Evolutionary conservation across 2,888 invertebrate species (phyloP).

Genomic region (Himalopsyche japonica): DNA sequence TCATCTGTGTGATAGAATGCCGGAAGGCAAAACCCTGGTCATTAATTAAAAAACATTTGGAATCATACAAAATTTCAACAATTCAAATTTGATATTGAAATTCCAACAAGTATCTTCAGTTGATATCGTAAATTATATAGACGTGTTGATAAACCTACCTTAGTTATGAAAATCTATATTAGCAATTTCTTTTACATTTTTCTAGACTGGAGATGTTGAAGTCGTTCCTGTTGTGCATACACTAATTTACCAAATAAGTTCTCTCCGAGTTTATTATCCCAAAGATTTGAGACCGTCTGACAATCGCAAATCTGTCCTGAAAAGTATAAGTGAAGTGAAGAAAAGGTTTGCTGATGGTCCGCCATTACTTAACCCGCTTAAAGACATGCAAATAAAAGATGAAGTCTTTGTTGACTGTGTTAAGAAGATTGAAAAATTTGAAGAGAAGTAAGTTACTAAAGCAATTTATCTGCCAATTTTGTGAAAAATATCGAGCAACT

Average conservation of each 20-base stretch:
- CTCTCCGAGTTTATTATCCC: slow-evolving; percentile 87
- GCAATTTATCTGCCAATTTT: background rate
- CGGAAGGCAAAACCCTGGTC: too few relatives aligned
- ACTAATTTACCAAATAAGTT: slow-evolving; percentile 83
- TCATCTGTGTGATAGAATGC: too few relatives aligned
- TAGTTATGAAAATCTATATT: too few relatives aligned
- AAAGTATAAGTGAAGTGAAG: slow-evolving; percentile 85
- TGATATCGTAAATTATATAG: too few relatives aligned
- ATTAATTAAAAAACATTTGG: too few relatives aligned
- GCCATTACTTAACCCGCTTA: slow-evolving; percentile 89
- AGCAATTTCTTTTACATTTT: slow-evolving; percentile 3
- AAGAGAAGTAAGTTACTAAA: slow-evolving; percentile 62
- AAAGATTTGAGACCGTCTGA: slow-evolving; percentile 85
- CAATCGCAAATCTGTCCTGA: slow-evolving; percentile 81
- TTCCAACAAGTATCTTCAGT: too few relatives aligned
- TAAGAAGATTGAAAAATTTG: slow-evolving; percentile 79
- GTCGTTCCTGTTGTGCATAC: slow-evolving; percentile 85
- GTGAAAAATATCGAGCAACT: background rate
- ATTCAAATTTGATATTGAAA: too few relatives aligned
- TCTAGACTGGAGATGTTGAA: slow-evolving; percentile 80
- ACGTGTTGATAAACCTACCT: too few relatives aligned
- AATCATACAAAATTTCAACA: too few relatives aligned
- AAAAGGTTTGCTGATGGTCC: slow-evolving; percentile 86
- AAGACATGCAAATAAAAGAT: slow-evolving; percentile 95
- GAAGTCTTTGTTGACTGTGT: slow-evolving; percentile 78